Evolutionary conservation across 2,888 invertebrate species (phyloP), one percentile per base, ranked within the genome.

Genomic region (Saturnia japonica): DNA sequence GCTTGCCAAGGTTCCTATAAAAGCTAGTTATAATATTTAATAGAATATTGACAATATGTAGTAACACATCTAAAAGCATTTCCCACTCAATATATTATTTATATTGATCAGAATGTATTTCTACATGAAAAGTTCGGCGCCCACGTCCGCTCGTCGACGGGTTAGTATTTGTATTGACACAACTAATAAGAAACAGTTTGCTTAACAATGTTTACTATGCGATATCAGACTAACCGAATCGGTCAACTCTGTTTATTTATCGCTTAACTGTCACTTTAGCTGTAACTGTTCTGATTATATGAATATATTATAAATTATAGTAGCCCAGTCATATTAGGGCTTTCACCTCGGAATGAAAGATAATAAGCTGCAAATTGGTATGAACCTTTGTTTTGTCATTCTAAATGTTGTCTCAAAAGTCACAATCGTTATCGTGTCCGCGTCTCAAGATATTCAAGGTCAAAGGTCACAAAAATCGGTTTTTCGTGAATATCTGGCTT

Each of bases 141-240:
- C 64, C 64, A 19, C 64, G 64, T 40, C n/a, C 64, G n/a, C 19
- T 34, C 64, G 22, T 0, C 43, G 12, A 28, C 16, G 62, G 54
- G 43, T 43, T 62, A 69, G 70, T 68, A 68, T 68, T 70, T 34
- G 45, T 14, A 19, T 25, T 51, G 40, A 70, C 43, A 68, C n/a
- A 62, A 60, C 54, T 45, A 67, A 66, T 70, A 70, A 22, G 47
- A 47, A 68, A 69, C 57, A 67, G 68, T 72, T 67, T 47, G 71
- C 67, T 43, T 34, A 51, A n/a, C 66, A 57, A n/a, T 77, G 71
- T 80, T 80, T 79, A 73, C 67, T 11, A 69, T 74, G 25, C 68
- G 76, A 78, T 80, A 78, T 68, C 71, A 9, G 71, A 6, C 68
- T 34, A 64, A 54, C 43, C 70, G 66, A 78, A 76, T 75, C 78